Evolutionary conservation across 2,113 vertebrate species (phyloP).

Genomic region (Caretta caretta): DNA sequence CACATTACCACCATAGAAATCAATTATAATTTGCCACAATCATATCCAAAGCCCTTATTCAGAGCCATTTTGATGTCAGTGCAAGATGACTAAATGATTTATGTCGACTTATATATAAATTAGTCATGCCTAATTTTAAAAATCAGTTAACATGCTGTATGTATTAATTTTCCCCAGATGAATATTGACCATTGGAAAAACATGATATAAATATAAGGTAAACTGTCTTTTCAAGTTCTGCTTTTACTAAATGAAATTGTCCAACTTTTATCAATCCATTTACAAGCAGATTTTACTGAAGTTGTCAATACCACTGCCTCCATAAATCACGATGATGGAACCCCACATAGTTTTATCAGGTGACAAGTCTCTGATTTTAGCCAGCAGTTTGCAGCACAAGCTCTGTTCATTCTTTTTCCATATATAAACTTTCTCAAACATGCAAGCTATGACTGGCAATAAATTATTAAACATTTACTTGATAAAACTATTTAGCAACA

Average conservation of each 20-base stretch:
- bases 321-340: not conserved
- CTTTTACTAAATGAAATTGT: not conserved
- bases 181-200: not conserved
- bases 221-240: not conserved
- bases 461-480: not conserved
- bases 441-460: not conserved
- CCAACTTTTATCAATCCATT: not conserved
- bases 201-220: not conserved
- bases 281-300: not conserved
- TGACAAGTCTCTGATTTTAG: not conserved
- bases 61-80: not conserved
- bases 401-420: not conserved
- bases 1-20: not conserved
- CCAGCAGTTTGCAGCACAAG: not conserved
- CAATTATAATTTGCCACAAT: not conserved
- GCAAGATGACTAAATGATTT: not conserved
- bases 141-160: not conserved
- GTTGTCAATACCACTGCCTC: not conserved
- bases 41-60: not conserved
- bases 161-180: not conserved
- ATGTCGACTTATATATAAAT: not conserved
- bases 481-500: not conserved
- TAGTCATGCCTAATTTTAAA: not conserved
- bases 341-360: not conserved
- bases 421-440: not conserved